Conservation (phyloP, 2,888 invertebrate genomes). For the Trypoxylon attenuatum region DNA sequence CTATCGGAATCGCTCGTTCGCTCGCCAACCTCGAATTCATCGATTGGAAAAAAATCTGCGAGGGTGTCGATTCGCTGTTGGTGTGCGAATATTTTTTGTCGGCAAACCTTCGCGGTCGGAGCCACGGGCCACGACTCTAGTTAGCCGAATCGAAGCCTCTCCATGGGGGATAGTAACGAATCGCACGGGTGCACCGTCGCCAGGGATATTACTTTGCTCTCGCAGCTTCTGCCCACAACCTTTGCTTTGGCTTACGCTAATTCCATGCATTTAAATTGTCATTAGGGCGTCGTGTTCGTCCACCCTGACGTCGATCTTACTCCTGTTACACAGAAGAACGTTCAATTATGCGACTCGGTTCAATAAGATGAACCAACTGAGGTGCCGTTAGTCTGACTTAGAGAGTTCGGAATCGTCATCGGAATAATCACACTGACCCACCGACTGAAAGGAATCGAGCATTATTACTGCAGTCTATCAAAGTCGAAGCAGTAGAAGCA, state of each 20-base stretch:
- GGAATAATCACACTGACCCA: too few relatives aligned
- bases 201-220: constrained; percentile 52
- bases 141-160: constrained; percentile 52
- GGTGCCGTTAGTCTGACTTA: too few relatives aligned
- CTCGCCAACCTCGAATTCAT: constrained; percentile 16
- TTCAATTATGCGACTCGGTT: too few relatives aligned
- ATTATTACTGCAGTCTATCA: too few relatives aligned
- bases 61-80: constrained; percentile 32
- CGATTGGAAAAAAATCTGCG: constrained; percentile 27
- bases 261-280: constrained; percentile 63
- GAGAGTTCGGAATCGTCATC: too few relatives aligned
- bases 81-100: constrained; percentile 43
- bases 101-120: constrained; percentile 46
- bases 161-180: constrained; percentile 51
- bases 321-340: too few relatives aligned
- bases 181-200: constrained; percentile 14
- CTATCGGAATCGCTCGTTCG: too few relatives aligned
- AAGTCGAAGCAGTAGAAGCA: not conserved
- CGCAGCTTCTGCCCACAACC: constrained; percentile 21
- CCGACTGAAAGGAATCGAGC: too few relatives aligned
- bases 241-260: constrained; percentile 47
- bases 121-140: constrained; percentile 50
- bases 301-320: too few relatives aligned
- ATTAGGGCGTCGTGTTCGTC: too few relatives aligned
- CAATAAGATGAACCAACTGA: too few relatives aligned